Base-by-base conservation (phyloP, 2,888 invertebrate genomes). In the Protophormia terraenovae region DNA sequence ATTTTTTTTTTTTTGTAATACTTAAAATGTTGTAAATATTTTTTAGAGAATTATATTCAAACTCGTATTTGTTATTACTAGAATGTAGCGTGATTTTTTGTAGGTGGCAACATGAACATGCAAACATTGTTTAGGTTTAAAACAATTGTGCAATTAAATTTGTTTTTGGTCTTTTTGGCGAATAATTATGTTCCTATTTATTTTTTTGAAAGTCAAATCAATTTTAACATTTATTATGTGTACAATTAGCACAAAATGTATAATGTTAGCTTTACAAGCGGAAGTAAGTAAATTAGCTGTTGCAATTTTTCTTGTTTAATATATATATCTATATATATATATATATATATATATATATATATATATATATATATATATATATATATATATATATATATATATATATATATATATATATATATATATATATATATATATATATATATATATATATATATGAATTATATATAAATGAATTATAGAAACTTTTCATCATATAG, bases 41-140 rank as follows among this genome's bases (percentile, higher is more conserved):
- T 53, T 53, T 32, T 5, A n/a, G 16, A 7, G 35, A 75, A 58
- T 47, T 71, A 66, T 81, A 72, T 55, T 78, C 4, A 73, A n/a
- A 73, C 76, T 84, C 81, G 62, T 81, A 67, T 73, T 73, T 66
- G 64, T 29, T 50, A 71, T 72, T 60, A 12, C 35, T 50, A 50
- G 55, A 76, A 76, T 58, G 16, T 72, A 67, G 72, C 80, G 72
- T 81, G 84, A 80, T 76, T 53, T 71, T 80, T 84, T 77, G 80
- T 84, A 77, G 84, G 84, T 84, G 76, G 84, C 35, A 77, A 80
- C 60, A 80, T 71, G 60, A 71, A 50, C 71, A 76, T 76, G 80
- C 80, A 76, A 53, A 69, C 55, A 71, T 19, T 62, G 55, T 64
- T 69, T 79, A 45, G 67, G 35, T 75, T 73, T 19, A n/a, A 73